Evolutionary conservation across 2,888 invertebrate genomes (phyloP).

Genomic region (Habroteleia sp.): DNA sequence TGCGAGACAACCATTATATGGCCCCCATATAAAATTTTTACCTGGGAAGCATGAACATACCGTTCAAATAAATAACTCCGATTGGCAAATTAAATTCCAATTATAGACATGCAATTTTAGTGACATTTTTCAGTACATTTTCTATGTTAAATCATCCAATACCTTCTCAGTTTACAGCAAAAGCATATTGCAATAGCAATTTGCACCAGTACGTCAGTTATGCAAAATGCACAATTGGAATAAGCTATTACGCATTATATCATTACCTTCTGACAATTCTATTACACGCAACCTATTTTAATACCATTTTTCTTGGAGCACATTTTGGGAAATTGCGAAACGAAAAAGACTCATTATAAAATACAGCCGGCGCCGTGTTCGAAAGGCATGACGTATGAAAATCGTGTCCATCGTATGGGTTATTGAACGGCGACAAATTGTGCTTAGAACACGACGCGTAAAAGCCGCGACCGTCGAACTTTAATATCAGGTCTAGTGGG

Average conservation of each 20-base stretch:
- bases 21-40: no score
- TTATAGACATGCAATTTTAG: no score
- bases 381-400: constrained; percentile 31
- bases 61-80: no score
- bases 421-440: constrained; percentile 55
- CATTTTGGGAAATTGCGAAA: constrained; percentile 1
- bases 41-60: no score
- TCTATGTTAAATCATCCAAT: no score
- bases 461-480: constrained; percentile 39
- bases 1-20: no score
- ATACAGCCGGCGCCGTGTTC: constrained; percentile 20
- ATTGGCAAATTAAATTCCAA: no score
- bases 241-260: constrained; percentile 4
- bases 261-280: constrained; percentile 12
- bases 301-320: constrained; percentile 14
- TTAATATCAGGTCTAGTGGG: constrained; percentile 26
- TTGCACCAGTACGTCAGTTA: constrained; percentile 2
- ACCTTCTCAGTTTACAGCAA: no score
- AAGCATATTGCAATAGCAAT: neutral
- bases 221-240: neutral
- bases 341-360: constrained; percentile 26
- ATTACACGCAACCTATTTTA: neutral
- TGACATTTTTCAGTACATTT: no score
- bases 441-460: constrained; percentile 10
- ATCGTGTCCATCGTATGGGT: constrained; percentile 44